Base-by-base conservation (phyloP, 2,797 vertebrate genomes). In the Sciurus vulgaris region DNA sequence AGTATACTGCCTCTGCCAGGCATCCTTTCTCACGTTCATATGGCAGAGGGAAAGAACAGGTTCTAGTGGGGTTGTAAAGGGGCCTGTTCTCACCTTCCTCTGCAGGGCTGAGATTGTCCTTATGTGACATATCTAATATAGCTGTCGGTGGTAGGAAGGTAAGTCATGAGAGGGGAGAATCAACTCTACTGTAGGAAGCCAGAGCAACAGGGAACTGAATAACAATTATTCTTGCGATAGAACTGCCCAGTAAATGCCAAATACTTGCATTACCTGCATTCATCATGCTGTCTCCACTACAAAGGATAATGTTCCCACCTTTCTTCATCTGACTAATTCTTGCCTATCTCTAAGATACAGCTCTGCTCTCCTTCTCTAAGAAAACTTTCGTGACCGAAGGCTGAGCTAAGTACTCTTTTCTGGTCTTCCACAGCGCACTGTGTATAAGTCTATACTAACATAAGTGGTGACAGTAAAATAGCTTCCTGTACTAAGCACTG, bases 251-350 rank as follows among this genome's bases (percentile, higher is more conserved):
- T 63, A 91, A 61, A 77, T 73, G 74, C 38, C 35, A 69, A 15
- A 30, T 54, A 61, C 30, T 24, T 69, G 8, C 13, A 59, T 33
- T 22, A 22, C 35, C 81, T 65, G 35, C 14, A 4, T 65, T 26
- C 17, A 2, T 20, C 56, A 24, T 76, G 61, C 49, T 76, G 2
- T 44, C 82, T 86, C 65, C 44, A 89, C 24, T 51, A 33, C 17
- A 0, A 18, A 24, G 44, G 49, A 61, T 47, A 73, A 13, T 1
- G 1, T 79, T 44, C 22, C 41, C 41, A 5, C 47, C 6, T 56
- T 70, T 81, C 82, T 93, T 91, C 30, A 22, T 82, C 65, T 84
- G 13, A 49, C 33, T 89, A 72, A 76, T 33, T 86, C 38, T 93
- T 30, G 74, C 13, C 49, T 86, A 5, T 78, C 70, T 65, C 79